Conservation (phyloP, 1,140 invertebrate species). For the Camponotus vicinus region DNA sequence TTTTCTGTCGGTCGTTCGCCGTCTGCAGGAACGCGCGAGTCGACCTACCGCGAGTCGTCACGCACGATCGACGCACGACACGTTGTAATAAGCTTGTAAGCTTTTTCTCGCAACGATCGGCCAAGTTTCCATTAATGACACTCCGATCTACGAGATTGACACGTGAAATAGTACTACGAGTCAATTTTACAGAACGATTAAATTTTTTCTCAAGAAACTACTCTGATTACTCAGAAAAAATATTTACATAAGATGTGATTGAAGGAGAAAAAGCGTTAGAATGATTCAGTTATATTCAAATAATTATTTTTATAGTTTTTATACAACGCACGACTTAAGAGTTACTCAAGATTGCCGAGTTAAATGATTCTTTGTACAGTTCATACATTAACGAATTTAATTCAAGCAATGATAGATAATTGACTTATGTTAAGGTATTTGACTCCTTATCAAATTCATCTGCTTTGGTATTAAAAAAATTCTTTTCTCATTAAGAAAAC, state of each 20-base stretch:
- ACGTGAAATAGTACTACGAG: background rate
- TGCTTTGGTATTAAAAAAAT: background rate
- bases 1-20: slow-evolving; percentile 28
- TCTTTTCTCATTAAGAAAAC: background rate
- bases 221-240: background rate
- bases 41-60: slow-evolving; percentile 35
- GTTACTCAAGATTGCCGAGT: background rate
- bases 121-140: background rate
- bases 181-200: background rate
- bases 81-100: slow-evolving; percentile 11
- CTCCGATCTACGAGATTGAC: background rate
- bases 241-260: background rate
- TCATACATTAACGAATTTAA: background rate
- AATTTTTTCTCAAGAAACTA: background rate
- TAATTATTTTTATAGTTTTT: background rate
- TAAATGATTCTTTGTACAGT: background rate
- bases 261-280: background rate
- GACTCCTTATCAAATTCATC: background rate
- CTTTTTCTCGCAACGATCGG: slow-evolving; percentile 15
- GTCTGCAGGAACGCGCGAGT: slow-evolving; percentile 28
- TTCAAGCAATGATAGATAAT: background rate
- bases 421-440: slow-evolving; percentile 22
- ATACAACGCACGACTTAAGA: background rate
- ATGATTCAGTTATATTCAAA: background rate
- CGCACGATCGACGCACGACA: slow-evolving; percentile 43